Evolutionary conservation across 2,888 invertebrate species (phyloP), one percentile per base, ranked within the genome.

Genomic region (Zeuzera pyrina): DNA sequence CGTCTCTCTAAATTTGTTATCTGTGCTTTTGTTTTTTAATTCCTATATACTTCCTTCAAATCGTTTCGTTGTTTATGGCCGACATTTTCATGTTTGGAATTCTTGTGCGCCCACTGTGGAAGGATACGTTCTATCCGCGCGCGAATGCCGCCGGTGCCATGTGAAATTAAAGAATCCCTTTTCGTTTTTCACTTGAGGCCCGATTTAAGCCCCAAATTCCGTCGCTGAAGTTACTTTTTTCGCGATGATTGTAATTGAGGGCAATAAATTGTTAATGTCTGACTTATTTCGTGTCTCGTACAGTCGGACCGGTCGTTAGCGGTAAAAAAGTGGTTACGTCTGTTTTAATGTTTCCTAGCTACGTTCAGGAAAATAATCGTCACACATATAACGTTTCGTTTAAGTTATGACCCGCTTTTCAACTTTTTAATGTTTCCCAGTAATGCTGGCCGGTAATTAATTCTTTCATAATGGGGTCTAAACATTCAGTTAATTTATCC

Each of bases 1-100:
- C 65, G 61, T 63, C 70, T 63, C 60, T 62, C 59, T 60, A 77
- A 76, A 78, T 81, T 77, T 72, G 78, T 81, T 71, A 68, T 63
- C 56, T 57, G 42, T 48, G 45, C 48, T 57, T 63, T 72, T 70
- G 64, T 64, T 70, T 78, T 77, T 73, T 67, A 67, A 68, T 71
- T 69, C 65, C 63, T 57, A 48, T 68, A 55, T 56, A 57, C 63
- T 68, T 74, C 77, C 78, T 81, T 79, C 79, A 79, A 83, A 83
- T 81, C 70, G 71, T 69, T 76, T 57, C 46, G 76, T 79, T 78
- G 83, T 83, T 83, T 83, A 83, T 81, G 69, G 83, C 62, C 69
- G 67, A 71, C 77, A 78, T 83, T 83, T 83, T 81, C 69, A 74
- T 79, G 70, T 78, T 81, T 83, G 49, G 71, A 77, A 83, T 83